A percentile compares a stretch with the other conserved stretches of the same genome.
Evolutionary conservation across 1,140 invertebrate genomes (phyloP).

Genomic region (Heliconius nattereri): DNA sequence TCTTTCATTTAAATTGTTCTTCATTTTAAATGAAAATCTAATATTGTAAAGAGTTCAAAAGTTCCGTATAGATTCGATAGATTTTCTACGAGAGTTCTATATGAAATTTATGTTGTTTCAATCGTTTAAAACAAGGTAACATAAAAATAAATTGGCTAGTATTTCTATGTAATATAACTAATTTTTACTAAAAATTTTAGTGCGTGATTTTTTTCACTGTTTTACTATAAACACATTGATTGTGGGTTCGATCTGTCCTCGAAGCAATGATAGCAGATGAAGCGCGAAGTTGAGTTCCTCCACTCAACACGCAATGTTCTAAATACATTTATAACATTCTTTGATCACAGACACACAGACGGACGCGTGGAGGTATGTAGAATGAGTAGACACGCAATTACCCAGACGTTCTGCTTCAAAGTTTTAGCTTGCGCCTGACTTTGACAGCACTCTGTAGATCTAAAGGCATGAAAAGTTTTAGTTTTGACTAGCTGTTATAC

Average conservation of each 20-base stretch:
- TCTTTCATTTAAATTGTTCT: neutral
- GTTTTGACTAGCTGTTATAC: neutral
- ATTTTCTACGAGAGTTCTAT: too few species aligned
- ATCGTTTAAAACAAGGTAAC: too few species aligned
- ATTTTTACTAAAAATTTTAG: too few species aligned
- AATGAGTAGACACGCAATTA: constrained; percentile 4
- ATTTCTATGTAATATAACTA: too few species aligned
- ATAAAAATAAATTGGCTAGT: too few species aligned
- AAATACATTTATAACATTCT: neutral
- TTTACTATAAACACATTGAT: too few species aligned
- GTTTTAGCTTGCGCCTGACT: neutral
- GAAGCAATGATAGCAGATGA: neutral
- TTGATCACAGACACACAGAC: neutral
- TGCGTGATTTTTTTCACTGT: neutral
- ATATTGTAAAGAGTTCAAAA: neutral
- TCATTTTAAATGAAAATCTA: neutral
- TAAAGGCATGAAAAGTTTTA: neutral
- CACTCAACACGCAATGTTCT: too few species aligned
- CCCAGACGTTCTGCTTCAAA: neutral
- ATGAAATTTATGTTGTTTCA: too few species aligned
- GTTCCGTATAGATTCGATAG: neutral
- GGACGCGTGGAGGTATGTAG: neutral
- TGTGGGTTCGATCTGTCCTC: neutral
- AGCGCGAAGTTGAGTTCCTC: too few species aligned
- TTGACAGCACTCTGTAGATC: neutral